These are phyloP conservation scores for Rhingia rostrata DNA, from an alignment of 2,888 invertebrate genomes.

Conservation along the genomic window DNA sequence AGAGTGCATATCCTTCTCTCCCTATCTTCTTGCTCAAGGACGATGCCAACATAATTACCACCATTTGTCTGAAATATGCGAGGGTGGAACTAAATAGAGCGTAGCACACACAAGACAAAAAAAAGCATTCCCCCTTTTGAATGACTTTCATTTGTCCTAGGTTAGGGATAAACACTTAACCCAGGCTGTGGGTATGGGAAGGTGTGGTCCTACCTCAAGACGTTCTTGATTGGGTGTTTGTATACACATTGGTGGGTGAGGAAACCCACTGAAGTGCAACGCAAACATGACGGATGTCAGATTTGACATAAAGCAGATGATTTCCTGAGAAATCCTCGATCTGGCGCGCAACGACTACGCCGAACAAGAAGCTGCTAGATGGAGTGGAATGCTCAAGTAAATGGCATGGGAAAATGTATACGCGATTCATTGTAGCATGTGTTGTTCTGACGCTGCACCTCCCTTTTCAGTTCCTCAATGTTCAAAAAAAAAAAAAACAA, in stretches of 20 bases:
- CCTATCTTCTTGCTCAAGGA: conserved; percentile 40
- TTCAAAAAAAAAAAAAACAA: conserved; percentile 14
- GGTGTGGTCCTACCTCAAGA: conserved; percentile 72
- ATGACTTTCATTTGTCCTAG: conserved; percentile 71
- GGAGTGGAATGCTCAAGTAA: conserved; percentile 45
- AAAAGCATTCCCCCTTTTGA: conserved; percentile 24
- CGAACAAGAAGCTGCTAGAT: not conserved
- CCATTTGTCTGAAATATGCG: conserved; percentile 19
- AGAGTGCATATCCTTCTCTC: conserved; percentile 32
- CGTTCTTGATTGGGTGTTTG: conserved; percentile 44
- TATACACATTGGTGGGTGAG: conserved; percentile 20
- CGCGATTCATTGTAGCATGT: conserved; percentile 46
- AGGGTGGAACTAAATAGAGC: conserved; percentile 66
- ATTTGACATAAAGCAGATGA: conserved; percentile 60
- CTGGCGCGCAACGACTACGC: not conserved
- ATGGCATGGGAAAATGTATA: conserved; percentile 60
- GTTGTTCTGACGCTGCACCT: not conserved
- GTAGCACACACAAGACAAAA: conserved; percentile 13
- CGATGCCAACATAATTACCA: conserved; percentile 68
- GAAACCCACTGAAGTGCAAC: conserved; percentile 17
- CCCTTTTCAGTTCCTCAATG: not conserved
- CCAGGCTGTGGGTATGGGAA: not conserved
- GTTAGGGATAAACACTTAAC: conserved; percentile 53
- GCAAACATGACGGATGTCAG: conserved; percentile 67
- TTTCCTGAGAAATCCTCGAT: conserved; percentile 59